phyloP scores from a whole-genome alignment of 2,797 vertebrate species.

The Eulemur mongoz region DNA sequence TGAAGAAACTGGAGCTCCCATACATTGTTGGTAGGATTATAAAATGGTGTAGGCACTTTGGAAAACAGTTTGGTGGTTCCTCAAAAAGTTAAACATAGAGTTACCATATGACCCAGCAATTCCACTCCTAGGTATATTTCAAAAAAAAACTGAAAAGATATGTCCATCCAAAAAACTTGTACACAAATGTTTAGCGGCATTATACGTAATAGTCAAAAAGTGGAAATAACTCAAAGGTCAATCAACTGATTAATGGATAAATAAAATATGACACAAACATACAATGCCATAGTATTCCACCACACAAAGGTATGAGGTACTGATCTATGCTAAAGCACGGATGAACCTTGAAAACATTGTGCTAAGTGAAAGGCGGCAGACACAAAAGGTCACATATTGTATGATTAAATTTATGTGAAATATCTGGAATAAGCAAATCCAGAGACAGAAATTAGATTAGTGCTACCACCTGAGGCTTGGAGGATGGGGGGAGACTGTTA shows the following conservation, averaged over 20 bases:
- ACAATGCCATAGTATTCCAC: neutral
- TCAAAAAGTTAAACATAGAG: neutral
- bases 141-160: slow-evolving; percentile 31
- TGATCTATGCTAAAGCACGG: neutral
- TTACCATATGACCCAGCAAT: neutral
- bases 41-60: neutral
- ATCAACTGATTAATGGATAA: neutral
- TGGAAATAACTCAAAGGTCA: neutral
- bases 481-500: neutral
- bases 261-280: neutral
- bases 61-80: neutral
- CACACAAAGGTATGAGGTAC: neutral
- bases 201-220: neutral
- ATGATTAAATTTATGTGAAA: neutral
- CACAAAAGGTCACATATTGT: neutral
- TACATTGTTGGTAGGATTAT: neutral
- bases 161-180: neutral
- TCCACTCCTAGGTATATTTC: neutral
- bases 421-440: neutral
- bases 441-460: neutral
- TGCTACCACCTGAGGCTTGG: neutral
- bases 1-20: neutral
- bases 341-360: neutral
- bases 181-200: neutral
- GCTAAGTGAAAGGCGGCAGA: neutral